Conservation (phyloP, 2,888 invertebrate species). For the Cryptocephalus primarius region DNA sequence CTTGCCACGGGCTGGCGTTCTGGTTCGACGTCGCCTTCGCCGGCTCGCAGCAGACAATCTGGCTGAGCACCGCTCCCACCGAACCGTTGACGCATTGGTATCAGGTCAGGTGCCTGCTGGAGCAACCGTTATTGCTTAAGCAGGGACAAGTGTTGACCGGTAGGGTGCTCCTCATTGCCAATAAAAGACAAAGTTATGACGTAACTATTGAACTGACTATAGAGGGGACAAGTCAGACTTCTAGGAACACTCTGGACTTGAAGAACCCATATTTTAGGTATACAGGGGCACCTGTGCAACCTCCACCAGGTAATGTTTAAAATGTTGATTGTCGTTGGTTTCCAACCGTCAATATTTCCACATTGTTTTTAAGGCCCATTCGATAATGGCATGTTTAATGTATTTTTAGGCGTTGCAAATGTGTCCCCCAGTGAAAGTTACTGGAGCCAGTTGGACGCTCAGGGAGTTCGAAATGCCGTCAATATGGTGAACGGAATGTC, state of each 20-base stretch:
- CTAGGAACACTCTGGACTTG: constrained; percentile 87
- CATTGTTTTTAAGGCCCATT: too few species aligned
- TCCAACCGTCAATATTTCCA: not conserved
- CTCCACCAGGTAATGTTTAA: constrained; percentile 54
- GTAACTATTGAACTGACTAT: constrained; percentile 90
- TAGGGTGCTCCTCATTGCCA: constrained; percentile 77
- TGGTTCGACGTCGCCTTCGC: constrained; percentile 99
- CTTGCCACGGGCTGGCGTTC: constrained; percentile 94
- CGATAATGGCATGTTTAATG: too few species aligned
- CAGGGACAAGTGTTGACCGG: constrained; percentile 87
- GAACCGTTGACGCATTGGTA: constrained; percentile 96
- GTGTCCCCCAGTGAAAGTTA: constrained; percentile 90
- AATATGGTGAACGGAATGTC: constrained; percentile 68
- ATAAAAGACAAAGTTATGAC: constrained; percentile 97
- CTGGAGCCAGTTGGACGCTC: constrained; percentile 76
- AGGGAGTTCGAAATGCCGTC: constrained; percentile 52
- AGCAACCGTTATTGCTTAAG: constrained; percentile 88
- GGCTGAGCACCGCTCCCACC: constrained; percentile 96
- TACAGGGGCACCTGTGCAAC: constrained; percentile 83
- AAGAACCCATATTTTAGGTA: constrained; percentile 98
- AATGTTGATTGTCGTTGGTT: not conserved
- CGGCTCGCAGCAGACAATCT: constrained; percentile 80
- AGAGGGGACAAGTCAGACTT: constrained; percentile 77
- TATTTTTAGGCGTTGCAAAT: constrained; percentile 53
- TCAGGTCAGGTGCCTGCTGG: constrained; percentile 79